Evolutionary conservation across 2,797 vertebrate genomes (phyloP), one percentile per base, ranked within the genome.

Genomic region (Channallabes apus): DNA sequence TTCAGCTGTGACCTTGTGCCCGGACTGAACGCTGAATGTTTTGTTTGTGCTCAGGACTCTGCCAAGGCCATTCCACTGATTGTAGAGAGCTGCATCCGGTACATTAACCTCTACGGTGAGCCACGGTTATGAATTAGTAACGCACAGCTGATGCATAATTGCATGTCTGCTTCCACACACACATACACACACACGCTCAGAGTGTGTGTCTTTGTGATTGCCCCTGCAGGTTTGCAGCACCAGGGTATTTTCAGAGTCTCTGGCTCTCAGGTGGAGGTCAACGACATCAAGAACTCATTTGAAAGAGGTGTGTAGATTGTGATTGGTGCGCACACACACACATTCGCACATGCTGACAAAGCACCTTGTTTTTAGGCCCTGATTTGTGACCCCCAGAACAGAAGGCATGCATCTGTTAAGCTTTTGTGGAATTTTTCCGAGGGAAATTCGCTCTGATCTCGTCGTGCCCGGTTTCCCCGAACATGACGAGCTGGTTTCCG

Each of bases 211-310:
- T 2, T 35, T 54, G 9, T 82, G 17, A 27, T 17, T 22, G 0
- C 61, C 64, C 67, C 59, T 18, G 20, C 90, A 99, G 98, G 98
- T 92, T 97, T 99, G 88, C 98, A 99, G 93, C 97, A 99, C 92
- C 98, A 99, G 88, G 98, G 98, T 67, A 99, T 99, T 91, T 99
- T 99, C 93, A 94, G 98, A 92, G 97, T 99, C 76, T 99, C 98
- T 18, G 98, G 98, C 69, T 99, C 98, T 76, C 98, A 99, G 93
- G 96, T 99, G 88, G 98, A 99, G 93, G 97, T 99, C 93, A 99
- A 99, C 86, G 98, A 99, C 92, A 99, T 99, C 93, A 99, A 99
- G 94, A 99, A 99, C 93, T 98, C 97, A 82, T 99, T 99, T 90
- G 98, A 99, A 91, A 95, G 98, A 97, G 98, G 98, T 99, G 94